These are phyloP conservation scores for Empidonax alnorum DNA, from an alignment of 2,113 vertebrate species.

Conservation along the genomic window DNA sequence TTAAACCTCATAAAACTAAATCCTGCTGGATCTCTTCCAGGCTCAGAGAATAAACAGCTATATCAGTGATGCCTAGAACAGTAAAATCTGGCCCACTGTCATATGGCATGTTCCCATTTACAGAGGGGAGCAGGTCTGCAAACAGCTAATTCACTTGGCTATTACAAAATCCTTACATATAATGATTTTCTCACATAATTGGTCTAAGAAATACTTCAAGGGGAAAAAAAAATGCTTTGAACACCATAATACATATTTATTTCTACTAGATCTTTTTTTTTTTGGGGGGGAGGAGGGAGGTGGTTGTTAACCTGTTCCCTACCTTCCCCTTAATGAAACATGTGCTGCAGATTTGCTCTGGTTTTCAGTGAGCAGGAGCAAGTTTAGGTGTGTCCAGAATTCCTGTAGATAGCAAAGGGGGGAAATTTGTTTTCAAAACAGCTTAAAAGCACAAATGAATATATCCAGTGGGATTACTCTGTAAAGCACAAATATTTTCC, in stretches of 20 bases:
- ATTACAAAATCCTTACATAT: constrained; percentile 69
- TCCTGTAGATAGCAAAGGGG: neutral
- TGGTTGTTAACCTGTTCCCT: neutral
- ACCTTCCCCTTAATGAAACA: neutral
- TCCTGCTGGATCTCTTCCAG: constrained; percentile 76
- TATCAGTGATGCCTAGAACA: constrained; percentile 75
- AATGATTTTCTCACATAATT: constrained; percentile 66
- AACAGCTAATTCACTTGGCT: constrained; percentile 64
- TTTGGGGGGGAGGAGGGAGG: neutral
- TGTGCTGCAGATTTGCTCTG: neutral
- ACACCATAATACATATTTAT: constrained; percentile 20
- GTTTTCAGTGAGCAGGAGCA: neutral
- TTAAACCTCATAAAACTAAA: constrained; percentile 84
- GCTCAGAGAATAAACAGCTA: constrained; percentile 76
- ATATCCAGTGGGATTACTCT: neutral
- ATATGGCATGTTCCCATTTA: constrained; percentile 51
- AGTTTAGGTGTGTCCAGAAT: neutral
- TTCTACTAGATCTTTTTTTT: neutral
- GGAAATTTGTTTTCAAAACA: neutral
- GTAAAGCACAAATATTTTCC: neutral
- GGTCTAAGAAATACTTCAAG: constrained; percentile 58
- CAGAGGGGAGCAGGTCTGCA: constrained; percentile 48
- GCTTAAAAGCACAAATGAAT: neutral
- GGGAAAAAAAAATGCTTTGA: constrained; percentile 16
- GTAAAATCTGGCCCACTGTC: constrained; percentile 68